Evolutionary conservation across 2,797 vertebrate species (phyloP).

Genomic region (Fringilla coelebs): DNA sequence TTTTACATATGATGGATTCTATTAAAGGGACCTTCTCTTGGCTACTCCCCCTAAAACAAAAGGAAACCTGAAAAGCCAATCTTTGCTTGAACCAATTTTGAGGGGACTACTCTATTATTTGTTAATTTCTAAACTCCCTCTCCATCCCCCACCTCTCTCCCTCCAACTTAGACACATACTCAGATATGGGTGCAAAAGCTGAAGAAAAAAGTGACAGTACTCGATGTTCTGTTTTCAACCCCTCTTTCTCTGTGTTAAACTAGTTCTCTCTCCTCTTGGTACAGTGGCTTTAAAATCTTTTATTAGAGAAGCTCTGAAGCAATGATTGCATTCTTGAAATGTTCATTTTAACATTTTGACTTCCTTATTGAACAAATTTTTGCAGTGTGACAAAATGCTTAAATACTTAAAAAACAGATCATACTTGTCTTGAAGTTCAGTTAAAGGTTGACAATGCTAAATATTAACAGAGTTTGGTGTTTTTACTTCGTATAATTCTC

Average conservation of each 20-base stretch:
- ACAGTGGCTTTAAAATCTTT: not conserved
- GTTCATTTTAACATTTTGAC: not conserved
- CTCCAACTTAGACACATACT: not conserved
- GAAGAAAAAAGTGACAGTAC: not conserved
- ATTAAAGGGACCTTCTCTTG: not conserved
- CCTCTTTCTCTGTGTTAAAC: not conserved
- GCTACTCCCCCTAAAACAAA: not conserved
- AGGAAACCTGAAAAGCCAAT: not conserved
- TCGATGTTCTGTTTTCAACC: not conserved
- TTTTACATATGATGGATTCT: not conserved
- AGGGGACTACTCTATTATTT: not conserved
- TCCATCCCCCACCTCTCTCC: rapidly evolving
- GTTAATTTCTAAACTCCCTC: not conserved
- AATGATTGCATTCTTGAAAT: not conserved
- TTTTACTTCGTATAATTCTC: not conserved
- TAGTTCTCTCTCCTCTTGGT: not conserved
- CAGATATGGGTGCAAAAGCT: not conserved
- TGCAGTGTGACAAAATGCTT: not conserved
- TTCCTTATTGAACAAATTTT: not conserved
- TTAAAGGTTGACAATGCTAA: not conserved
- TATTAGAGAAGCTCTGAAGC: not conserved
- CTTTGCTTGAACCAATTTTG: not conserved
- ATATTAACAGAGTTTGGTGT: not conserved
- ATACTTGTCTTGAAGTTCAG: not conserved
- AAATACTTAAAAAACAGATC: not conserved